Conservation (phyloP, 1,140 invertebrate genomes). For the Zaprionus capensis region DNA sequence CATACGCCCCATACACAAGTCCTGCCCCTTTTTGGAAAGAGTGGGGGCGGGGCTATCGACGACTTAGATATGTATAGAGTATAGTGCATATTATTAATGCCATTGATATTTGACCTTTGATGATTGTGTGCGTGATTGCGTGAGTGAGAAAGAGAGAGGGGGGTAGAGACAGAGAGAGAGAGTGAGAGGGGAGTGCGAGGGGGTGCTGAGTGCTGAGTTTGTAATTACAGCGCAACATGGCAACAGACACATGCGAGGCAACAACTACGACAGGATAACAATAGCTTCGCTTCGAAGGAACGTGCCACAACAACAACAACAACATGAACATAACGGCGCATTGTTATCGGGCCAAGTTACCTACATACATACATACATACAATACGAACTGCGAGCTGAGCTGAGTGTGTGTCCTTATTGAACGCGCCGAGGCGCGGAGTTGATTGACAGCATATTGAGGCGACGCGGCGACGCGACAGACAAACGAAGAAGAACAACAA, state of each 20-base stretch:
- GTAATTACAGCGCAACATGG: conserved; percentile 63
- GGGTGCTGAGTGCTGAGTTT: conserved; percentile 22
- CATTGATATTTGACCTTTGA: conserved; percentile 63
- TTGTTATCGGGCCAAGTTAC: conserved; percentile 21
- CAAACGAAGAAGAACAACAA: neutral
- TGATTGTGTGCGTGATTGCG: conserved; percentile 46
- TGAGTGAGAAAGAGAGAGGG: neutral
- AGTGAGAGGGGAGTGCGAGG: neutral
- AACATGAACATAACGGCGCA: conserved; percentile 14
- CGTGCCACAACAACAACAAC: conserved; percentile 8
- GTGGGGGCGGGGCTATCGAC: neutral
- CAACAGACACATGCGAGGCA: conserved; percentile 59
- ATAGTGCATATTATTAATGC: neutral
- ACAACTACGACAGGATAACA: conserved; percentile 52
- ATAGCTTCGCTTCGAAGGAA: conserved; percentile 35
- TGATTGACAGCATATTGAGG: conserved; percentile 72
- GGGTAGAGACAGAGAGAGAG: neutral
- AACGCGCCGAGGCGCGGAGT: conserved; percentile 38
- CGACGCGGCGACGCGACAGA: conserved; percentile 5
- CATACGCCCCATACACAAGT: conserved; percentile 21
- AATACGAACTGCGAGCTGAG: conserved; percentile 44
- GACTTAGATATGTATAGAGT: neutral
- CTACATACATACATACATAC: conserved; percentile 58
- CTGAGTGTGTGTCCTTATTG: conserved; percentile 38
- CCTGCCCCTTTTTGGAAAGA: neutral